Conservation (phyloP, 2,797 vertebrate species). For the Nyctalus aviator region DNA sequence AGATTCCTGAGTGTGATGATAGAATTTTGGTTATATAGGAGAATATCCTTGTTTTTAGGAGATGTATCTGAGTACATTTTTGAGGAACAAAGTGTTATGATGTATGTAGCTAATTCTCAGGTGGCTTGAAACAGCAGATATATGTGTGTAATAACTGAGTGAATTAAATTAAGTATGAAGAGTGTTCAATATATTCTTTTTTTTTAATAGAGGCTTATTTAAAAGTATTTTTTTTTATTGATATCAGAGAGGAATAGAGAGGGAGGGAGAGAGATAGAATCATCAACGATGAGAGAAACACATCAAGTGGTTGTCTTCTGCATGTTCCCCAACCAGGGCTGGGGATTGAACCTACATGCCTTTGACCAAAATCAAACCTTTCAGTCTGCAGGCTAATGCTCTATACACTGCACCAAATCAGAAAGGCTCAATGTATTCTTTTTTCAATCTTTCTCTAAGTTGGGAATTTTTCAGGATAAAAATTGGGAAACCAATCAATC, state of each 20-base stretch:
- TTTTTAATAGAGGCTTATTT: too few relatives aligned
- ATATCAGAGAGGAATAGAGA: too few relatives aligned
- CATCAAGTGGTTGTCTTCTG: too few relatives aligned
- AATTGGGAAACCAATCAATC: neutral
- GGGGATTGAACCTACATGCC: too few relatives aligned
- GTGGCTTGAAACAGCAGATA: neutral
- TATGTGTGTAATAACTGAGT: neutral
- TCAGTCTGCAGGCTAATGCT: too few relatives aligned
- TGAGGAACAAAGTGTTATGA: neutral
- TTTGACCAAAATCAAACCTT: too few relatives aligned
- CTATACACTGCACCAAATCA: too few relatives aligned
- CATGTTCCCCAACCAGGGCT: too few relatives aligned
- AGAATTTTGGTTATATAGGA: neutral
- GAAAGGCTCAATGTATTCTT: neutral
- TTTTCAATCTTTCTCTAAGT: neutral
- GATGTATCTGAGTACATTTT: neutral
- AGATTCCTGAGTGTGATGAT: neutral
- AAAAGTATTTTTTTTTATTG: too few relatives aligned
- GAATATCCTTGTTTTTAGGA: neutral
- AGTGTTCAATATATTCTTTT: neutral
- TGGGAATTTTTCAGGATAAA: slow-evolving; percentile 1
- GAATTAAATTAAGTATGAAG: neutral
- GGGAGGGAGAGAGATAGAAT: too few relatives aligned
- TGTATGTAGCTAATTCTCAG: neutral
- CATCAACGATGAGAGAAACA: too few relatives aligned